Percentiles rank a stretch among this genome's conserved stretches.
phyloP scores from a whole-genome alignment of 30 jellyfish, hydroid and myxozoan genomes.

The Cassiopea xamachana region DNA sequence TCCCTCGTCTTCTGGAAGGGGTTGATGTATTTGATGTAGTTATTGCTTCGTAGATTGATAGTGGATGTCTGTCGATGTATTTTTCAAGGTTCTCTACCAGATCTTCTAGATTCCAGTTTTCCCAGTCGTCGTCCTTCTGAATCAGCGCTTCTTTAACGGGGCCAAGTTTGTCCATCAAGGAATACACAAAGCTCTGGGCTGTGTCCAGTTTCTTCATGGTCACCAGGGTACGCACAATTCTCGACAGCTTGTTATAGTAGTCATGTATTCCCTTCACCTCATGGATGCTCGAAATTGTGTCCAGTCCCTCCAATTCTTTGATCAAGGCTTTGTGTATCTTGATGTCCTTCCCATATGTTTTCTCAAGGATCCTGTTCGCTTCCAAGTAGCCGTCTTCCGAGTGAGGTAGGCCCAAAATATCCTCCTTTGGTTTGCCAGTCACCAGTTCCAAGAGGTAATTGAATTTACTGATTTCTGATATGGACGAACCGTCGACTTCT shows the following conservation, averaged over 20 bases:
- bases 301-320: too few species aligned
- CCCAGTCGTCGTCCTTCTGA: constrained; percentile 58
- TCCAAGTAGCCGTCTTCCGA: constrained; percentile 78
- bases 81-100: constrained; percentile 54
- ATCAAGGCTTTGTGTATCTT: constrained; percentile 51
- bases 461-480: constrained; percentile 43
- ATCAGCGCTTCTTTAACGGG: constrained; percentile 68
- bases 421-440: constrained; percentile 21
- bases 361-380: constrained; percentile 56
- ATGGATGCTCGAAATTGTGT: too few species aligned
- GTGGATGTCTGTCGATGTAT: constrained; percentile 75
- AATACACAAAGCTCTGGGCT: constrained; percentile 49
- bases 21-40: too few species aligned
- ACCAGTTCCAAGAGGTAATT: constrained; percentile 45
- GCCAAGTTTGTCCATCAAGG: constrained; percentile 70
- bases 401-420: constrained; percentile 35
- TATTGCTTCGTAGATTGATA: too few species aligned
- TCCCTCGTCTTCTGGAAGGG: too few species aligned
- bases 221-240: constrained; percentile 73
- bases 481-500: constrained; percentile 43
- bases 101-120: constrained; percentile 57
- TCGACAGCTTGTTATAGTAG: constrained; percentile 25
- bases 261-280: constrained; percentile 50
- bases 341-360: constrained; percentile 59
- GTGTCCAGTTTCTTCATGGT: constrained; percentile 67